A percentile compares a stretch with the other conserved stretches of the same genome.
These are phyloP conservation scores for Gouania willdenowi DNA, from an alignment of 2,797 vertebrate genomes.

Conservation along the genomic window DNA sequence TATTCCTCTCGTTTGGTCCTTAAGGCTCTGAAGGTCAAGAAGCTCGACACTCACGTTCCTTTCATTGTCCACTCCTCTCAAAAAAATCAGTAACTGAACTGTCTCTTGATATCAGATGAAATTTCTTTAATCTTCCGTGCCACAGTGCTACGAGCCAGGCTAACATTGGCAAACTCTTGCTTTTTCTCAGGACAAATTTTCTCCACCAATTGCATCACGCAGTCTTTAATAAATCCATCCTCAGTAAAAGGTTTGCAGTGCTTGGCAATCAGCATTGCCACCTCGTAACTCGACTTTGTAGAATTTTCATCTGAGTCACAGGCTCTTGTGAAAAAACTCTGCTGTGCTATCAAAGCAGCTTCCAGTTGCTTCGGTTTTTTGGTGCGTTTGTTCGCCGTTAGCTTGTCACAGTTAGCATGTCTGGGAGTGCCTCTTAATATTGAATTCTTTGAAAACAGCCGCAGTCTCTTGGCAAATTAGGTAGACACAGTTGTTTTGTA, in stretches of 20 bases:
- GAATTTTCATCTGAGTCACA: conserved; percentile 27
- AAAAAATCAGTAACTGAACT: too few relatives aligned
- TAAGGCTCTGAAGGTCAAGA: too few relatives aligned
- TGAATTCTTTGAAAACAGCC: conserved; percentile 9
- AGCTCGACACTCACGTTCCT: too few relatives aligned
- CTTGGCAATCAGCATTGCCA: too few relatives aligned
- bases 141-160: background rate
- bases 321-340: conserved; percentile 10
- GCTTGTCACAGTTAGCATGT: conserved; percentile 9
- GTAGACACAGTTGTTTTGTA: conserved; percentile 12
- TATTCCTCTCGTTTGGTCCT: too few relatives aligned
- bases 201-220: background rate
- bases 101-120: background rate
- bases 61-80: too few relatives aligned
- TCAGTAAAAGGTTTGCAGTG: too few relatives aligned
- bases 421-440: conserved; percentile 13
- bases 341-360: background rate
- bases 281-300: too few relatives aligned
- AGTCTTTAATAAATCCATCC: too few relatives aligned
- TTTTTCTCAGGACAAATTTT: too few relatives aligned
- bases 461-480: conserved; percentile 25
- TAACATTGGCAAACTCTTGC: background rate
- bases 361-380: conserved; percentile 7
- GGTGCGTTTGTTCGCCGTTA: background rate
- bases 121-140: too few relatives aligned